A percentile compares a stretch with the other conserved stretches of the same genome.
Conservation (phyloP, 1,140 invertebrate genomes). For the Trichonephila clavipes region DNA sequence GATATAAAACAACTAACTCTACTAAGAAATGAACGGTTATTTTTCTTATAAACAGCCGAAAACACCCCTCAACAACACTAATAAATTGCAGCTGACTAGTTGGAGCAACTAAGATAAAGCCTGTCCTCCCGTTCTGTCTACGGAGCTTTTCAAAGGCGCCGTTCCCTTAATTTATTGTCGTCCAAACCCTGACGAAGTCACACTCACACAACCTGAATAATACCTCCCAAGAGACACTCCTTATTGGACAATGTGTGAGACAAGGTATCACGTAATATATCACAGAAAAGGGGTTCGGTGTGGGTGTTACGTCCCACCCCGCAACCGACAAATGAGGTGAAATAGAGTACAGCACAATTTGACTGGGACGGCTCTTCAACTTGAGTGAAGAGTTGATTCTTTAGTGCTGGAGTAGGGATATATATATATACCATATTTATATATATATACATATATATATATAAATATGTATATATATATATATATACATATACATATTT, state of each 20-base stretch:
- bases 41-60: not conserved
- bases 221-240: conserved; percentile 45
- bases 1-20: too few species aligned
- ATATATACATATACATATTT: too few species aligned
- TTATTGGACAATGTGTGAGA: conserved; percentile 61
- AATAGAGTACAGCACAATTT: not conserved
- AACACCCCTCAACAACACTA: not conserved
- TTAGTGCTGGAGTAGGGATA: not conserved
- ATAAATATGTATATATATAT: too few species aligned
- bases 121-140: not conserved
- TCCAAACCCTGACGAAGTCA: conserved; percentile 53
- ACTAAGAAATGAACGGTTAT: too few species aligned
- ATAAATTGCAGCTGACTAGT: not conserved
- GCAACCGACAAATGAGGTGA: conserved; percentile 38
- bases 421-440: too few species aligned
- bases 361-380: not conserved
- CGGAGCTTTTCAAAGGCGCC: not conserved
- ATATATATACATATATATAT: too few species aligned
- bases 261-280: conserved; percentile 72
- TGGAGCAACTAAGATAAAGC: not conserved
- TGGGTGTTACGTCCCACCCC: not conserved
- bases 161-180: conserved; percentile 63
- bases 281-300: not conserved
- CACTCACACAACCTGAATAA: conserved; percentile 54
- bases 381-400: not conserved